Base-by-base conservation (phyloP, 2,888 invertebrate species). In the Pyrochroa serraticornis region DNA sequence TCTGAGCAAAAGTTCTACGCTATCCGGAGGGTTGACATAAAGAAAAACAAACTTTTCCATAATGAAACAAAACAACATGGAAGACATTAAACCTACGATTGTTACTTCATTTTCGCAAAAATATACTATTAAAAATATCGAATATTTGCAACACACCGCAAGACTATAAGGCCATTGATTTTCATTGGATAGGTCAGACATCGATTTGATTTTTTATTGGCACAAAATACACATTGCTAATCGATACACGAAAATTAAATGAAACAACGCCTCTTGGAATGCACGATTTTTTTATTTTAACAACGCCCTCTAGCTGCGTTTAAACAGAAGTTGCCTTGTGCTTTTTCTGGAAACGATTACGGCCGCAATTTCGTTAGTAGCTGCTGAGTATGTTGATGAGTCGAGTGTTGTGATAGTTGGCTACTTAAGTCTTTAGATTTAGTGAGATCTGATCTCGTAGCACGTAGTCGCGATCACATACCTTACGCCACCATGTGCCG, bases 91-190 rank as follows among this genome's bases (percentile, higher is more conserved):
- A 59, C 70, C 72, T 74, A 74, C 72, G 62, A 66, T 69, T 65
- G 62, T 69, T 66, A 65, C 60, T 59, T 68, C 58, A 65, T 72
- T 44, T 59, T 73, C 71, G 72, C 72, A 75, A 75, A 75, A 75
- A 74, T 75, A 74, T 75, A 71, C 68, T 71, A 71, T 72, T 73
- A 73, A 74, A 75, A 75, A 75, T 73, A 72, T 71, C 54, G 52
- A 50, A 68, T 67, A 70, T 71, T 65, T 70, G 69, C 70, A 71
- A 71, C 70, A 70, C 61, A 72, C 69, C 67, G 68, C 70, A 69
- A 71, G 68, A 69, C 71, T 70, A 72, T 75, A 77, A 77, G 77
- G 77, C 77, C 75, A 68, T 76, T 68, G 63, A 71, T 66, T 73
- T 73, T 75, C 73, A 74, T 73, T 73, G 75, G 71, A 72, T 74